Evolutionary conservation across 1,140 invertebrate species (phyloP), one percentile per base, ranked within the genome.

Genomic region (Parasteatoda tepidariorum): DNA sequence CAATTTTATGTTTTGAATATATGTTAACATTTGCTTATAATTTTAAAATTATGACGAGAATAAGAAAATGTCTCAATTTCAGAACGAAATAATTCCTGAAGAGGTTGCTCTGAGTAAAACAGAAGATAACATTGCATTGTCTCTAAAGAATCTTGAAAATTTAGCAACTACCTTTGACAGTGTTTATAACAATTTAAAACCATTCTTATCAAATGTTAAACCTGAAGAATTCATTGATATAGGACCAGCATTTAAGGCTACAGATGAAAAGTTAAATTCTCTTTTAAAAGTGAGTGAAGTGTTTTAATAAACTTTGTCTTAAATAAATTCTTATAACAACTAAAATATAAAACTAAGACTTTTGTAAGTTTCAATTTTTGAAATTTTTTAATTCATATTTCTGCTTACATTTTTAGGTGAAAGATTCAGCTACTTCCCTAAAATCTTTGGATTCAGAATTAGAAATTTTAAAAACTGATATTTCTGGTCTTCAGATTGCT

Each of bases 101-200:
- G 34, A 73, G 2, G 31, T 18, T 15, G 18, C 18, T 48, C 11
- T 62, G 22, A 33, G 4, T 75, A 22, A 34, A 28, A 2, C 62
- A 15, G 73, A 41, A 41, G 55, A 61, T 62, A 24, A 62, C 26
- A 15, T 75, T 24, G 18, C 22, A 11, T 13, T 13, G 9, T 15
- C 57, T 13, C 18, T 75, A 38, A 61, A 11, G n/a, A 62, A 75
- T 61, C 33, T 75, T 24, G n/a, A 61, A 11, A 61, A 61, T 26
- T 30, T 61, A 61, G 24, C 22, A 61, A 24, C 9, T 75, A 38
- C 33, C 13, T 75, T 75, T 61, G 22, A 34, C 11, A 33, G 41
- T n/a, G 30, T 33, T 24, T 75, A 62, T 61, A 28, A 34, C 26
- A 75, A 62, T 30, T 28, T 75, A 75, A 62, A 75, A 61, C 41